These are phyloP conservation scores for Megastigmus dorsalis DNA, from an alignment of 2,888 invertebrate species.

Conservation along the genomic window DNA sequence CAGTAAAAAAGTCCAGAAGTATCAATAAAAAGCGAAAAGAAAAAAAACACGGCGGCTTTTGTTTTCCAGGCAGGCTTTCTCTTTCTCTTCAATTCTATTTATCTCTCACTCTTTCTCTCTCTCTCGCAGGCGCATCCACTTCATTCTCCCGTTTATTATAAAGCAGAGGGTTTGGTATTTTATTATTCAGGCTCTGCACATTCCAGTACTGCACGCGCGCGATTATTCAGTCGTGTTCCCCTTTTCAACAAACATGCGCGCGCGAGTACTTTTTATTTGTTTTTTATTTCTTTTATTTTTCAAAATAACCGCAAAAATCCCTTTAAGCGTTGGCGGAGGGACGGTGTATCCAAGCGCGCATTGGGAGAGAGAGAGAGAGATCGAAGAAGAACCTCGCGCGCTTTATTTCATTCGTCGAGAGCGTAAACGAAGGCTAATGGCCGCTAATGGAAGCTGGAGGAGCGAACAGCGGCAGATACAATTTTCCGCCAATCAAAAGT, in stretches of 20 bases:
- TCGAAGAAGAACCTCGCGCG: neutral
- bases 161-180: neutral
- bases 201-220: neutral
- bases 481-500: constrained; percentile 34
- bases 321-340: neutral
- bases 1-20: neutral
- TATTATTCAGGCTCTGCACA: neutral
- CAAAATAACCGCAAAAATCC: neutral
- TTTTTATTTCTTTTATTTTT: neutral
- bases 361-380: neutral
- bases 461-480: constrained; percentile 5
- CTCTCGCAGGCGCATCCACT: constrained; percentile 6
- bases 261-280: too few relatives aligned
- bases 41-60: constrained; percentile 23
- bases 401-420: neutral
- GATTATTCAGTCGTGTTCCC: constrained; percentile 28
- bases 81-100: constrained; percentile 4
- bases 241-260: too few relatives aligned
- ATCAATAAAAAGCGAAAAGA: constrained; percentile 24
- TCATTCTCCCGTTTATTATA: constrained; percentile 19
- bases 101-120: constrained; percentile 21
- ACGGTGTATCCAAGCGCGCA: too few relatives aligned
- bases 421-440: constrained; percentile 24
- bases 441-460: constrained; percentile 20
- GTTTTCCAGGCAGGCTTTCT: constrained; percentile 15